These are phyloP conservation scores for Proisotoma minuta DNA, from an alignment of 2,888 invertebrate genomes.

Conservation along the genomic window DNA sequence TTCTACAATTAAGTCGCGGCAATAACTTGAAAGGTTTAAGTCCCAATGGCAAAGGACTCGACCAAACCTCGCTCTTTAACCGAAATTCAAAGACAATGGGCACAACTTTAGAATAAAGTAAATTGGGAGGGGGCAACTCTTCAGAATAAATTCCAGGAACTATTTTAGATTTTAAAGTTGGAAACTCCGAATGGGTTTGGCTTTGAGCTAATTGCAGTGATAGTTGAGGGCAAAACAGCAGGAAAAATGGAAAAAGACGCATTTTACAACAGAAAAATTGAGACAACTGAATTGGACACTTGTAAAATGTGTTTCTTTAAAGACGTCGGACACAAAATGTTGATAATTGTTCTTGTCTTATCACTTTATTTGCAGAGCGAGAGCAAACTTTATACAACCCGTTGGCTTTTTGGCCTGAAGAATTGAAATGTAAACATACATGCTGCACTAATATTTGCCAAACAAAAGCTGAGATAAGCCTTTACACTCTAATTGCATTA, in stretches of 20 bases:
- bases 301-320: too few relatives aligned
- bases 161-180: conserved; percentile 22
- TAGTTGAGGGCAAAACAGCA: not conserved
- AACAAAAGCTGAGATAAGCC: too few relatives aligned
- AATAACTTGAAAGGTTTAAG: conserved; percentile 19
- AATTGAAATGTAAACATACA: too few relatives aligned
- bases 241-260: not conserved
- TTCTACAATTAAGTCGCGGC: conserved; percentile 25
- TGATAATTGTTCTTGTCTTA: too few relatives aligned
- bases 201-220: not conserved
- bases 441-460: too few relatives aligned
- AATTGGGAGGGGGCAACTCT: conserved; percentile 19
- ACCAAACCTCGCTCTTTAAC: conserved; percentile 22
- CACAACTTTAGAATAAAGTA: conserved; percentile 29
- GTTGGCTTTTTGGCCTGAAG: too few relatives aligned
- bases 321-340: too few relatives aligned
- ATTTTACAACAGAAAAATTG: not conserved
- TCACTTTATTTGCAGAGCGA: too few relatives aligned
- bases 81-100: conserved; percentile 38
- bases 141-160: conserved; percentile 35
- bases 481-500: too few relatives aligned
- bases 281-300: not conserved
- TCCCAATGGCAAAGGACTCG: not conserved
- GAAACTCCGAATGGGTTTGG: conserved; percentile 14
- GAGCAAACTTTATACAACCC: too few relatives aligned